These are phyloP conservation scores for Heliothis virescens DNA, from an alignment of 1,140 invertebrate genomes.

Conservation along the genomic window DNA sequence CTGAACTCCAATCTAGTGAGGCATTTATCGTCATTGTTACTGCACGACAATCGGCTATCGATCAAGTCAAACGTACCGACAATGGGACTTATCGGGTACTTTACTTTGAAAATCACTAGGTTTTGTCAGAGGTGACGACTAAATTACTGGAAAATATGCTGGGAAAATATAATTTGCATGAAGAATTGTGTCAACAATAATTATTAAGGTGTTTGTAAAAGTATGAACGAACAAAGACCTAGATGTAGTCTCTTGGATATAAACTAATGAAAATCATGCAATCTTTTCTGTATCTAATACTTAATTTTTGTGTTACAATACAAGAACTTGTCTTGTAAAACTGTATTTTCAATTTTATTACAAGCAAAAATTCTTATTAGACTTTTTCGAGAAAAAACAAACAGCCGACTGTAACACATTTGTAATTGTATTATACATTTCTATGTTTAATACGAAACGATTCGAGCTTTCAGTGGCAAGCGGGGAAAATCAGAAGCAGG, in stretches of 20 bases:
- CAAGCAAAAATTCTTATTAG: neutral
- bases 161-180: slow-evolving; percentile 9
- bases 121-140: slow-evolving; percentile 38
- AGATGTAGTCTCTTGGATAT: no score
- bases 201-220: no score
- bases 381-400: slow-evolving; percentile 40
- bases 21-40: slow-evolving; percentile 77
- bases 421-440: slow-evolving; percentile 67
- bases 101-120: slow-evolving; percentile 47
- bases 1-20: slow-evolving; percentile 71
- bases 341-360: no score
- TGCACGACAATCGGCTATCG: slow-evolving; percentile 70
- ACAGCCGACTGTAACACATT: slow-evolving; percentile 58
- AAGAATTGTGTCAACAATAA: neutral
- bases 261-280: no score
- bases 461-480: slow-evolving; percentile 77
- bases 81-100: slow-evolving; percentile 70
- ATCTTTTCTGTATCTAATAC: no score
- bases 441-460: slow-evolving; percentile 67
- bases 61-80: slow-evolving; percentile 71
- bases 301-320: no score
- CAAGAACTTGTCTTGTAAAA: no score
- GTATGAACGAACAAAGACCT: no score
- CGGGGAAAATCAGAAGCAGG: slow-evolving; percentile 80
- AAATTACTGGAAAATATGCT: slow-evolving; percentile 30